Evolutionary conservation across 2,797 vertebrate species (phyloP).

Genomic region (Sebastes itinus): DNA sequence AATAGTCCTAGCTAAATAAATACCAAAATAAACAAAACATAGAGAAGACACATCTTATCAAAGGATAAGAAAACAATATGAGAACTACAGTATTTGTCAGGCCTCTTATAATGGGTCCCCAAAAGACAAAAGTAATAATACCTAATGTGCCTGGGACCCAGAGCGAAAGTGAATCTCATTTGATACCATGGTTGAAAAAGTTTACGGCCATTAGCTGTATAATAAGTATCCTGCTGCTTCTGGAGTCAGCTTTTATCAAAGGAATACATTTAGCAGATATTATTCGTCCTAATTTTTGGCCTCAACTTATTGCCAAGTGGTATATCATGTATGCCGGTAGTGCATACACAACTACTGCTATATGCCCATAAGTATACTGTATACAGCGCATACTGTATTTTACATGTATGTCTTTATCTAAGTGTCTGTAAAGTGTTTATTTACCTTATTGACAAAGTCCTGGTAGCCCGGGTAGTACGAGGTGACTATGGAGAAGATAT

Average conservation of each 20-base stretch:
- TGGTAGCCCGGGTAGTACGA: conserved; percentile 98
- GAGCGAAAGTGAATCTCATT: conserved; percentile 6
- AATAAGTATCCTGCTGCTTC: conserved; percentile 24
- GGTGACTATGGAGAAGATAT: conserved; percentile 99
- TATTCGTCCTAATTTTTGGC: neutral
- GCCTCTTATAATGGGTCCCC: conserved; percentile 16
- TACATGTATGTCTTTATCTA: neutral
- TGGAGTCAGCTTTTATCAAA: conserved; percentile 14
- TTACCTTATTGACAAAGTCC: conserved; percentile 98
- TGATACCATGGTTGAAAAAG: conserved; percentile 14
- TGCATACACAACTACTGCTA: neutral
- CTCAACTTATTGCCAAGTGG: neutral
- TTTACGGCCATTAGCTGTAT: conserved; percentile 4
- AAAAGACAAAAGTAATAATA: conserved; percentile 38
- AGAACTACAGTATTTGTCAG: neutral
- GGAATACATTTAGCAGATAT: conserved; percentile 2
- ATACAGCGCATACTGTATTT: neutral
- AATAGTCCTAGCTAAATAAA: conserved; percentile 2
- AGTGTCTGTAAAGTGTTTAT: conserved; percentile 2
- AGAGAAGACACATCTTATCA: neutral
- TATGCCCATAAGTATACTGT: neutral
- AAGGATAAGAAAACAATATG: neutral
- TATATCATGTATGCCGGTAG: neutral
- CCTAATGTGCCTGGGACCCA: conserved; percentile 12
- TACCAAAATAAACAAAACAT: neutral